Conservation (phyloP, 2,888 invertebrate genomes). For the Macrosoma leucophasiata region DNA sequence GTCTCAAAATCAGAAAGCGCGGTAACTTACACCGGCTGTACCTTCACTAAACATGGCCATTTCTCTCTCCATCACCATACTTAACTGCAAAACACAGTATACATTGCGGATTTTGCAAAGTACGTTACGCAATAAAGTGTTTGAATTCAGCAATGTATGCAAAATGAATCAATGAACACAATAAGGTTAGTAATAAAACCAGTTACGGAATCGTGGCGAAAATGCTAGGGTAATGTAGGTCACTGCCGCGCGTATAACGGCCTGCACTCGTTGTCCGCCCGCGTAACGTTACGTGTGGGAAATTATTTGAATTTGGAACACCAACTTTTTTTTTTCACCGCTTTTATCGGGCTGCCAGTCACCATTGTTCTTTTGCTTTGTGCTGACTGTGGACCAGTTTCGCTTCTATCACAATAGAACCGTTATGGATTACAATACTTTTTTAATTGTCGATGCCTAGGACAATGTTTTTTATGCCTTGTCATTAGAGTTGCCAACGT, state of each 20-base stretch:
- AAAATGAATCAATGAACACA: slow-evolving; percentile 28
- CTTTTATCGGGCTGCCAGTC: slow-evolving; percentile 54
- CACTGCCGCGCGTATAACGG: slow-evolving; percentile 74
- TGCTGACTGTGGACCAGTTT: slow-evolving; percentile 58
- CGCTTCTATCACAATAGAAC: slow-evolving; percentile 32
- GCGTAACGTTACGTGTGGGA: slow-evolving; percentile 76
- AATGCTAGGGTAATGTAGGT: slow-evolving; percentile 58
- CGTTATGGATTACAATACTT: slow-evolving; percentile 19
- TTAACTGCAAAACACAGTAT: slow-evolving; percentile 18
- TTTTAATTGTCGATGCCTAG: background rate
- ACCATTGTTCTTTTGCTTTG: slow-evolving; percentile 59
- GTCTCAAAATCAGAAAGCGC: slow-evolving; percentile 73
- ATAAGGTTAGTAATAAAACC: slow-evolving; percentile 58
- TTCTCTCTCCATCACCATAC: slow-evolving; percentile 8
- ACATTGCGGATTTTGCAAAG: slow-evolving; percentile 30
- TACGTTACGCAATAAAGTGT: slow-evolving; percentile 26
- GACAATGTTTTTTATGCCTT: slow-evolving; percentile 4
- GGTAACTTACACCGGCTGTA: slow-evolving; percentile 37
- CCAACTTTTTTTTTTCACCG: slow-evolving; percentile 48
- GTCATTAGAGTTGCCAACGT: background rate
- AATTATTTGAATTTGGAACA: slow-evolving; percentile 75
- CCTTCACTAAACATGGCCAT: too few relatives aligned
- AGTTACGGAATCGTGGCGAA: slow-evolving; percentile 47
- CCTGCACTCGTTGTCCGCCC: slow-evolving; percentile 68
- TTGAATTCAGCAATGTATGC: slow-evolving; percentile 27